These are phyloP conservation scores for Aleiodes sp. DNA, from an alignment of 1,140 invertebrate genomes.

Conservation along the genomic window DNA sequence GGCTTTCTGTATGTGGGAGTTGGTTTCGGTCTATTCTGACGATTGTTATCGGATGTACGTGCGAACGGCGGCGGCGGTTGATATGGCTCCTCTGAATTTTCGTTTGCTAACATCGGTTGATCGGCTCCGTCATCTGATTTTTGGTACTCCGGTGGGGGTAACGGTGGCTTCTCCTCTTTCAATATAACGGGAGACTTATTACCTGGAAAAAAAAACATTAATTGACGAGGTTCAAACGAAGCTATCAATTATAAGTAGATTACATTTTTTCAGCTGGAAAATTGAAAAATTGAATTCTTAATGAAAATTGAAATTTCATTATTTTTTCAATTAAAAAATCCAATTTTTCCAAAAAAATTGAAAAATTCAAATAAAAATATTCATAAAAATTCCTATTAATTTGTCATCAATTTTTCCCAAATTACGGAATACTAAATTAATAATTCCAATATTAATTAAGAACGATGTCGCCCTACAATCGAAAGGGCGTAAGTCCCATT, in stretches of 20 bases:
- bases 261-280: too few species aligned
- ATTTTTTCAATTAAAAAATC: background rate
- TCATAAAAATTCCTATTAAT: too few species aligned
- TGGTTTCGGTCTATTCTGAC: slow-evolving; percentile 76
- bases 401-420: too few species aligned
- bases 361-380: too few species aligned
- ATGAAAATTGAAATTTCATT: too few species aligned
- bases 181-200: slow-evolving; percentile 92
- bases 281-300: too few species aligned
- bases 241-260: too few species aligned
- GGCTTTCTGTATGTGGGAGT: slow-evolving; percentile 90
- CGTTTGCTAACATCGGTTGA: slow-evolving; percentile 60
- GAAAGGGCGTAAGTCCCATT: too few species aligned
- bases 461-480: too few species aligned
- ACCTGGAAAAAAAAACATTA: slow-evolving; percentile 42
- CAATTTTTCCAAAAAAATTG: background rate
- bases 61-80: slow-evolving; percentile 81
- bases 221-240: too few species aligned
- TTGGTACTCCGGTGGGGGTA: slow-evolving; percentile 81
- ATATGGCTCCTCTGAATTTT: slow-evolving; percentile 68
- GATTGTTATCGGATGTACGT: slow-evolving; percentile 73
- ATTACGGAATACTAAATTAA: too few species aligned
- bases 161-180: slow-evolving; percentile 91
- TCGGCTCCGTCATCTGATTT: slow-evolving; percentile 67
- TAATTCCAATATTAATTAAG: too few species aligned